Evolutionary conservation across 2,113 vertebrate genomes (phyloP).

Genomic region (Pungitius pungitius): DNA sequence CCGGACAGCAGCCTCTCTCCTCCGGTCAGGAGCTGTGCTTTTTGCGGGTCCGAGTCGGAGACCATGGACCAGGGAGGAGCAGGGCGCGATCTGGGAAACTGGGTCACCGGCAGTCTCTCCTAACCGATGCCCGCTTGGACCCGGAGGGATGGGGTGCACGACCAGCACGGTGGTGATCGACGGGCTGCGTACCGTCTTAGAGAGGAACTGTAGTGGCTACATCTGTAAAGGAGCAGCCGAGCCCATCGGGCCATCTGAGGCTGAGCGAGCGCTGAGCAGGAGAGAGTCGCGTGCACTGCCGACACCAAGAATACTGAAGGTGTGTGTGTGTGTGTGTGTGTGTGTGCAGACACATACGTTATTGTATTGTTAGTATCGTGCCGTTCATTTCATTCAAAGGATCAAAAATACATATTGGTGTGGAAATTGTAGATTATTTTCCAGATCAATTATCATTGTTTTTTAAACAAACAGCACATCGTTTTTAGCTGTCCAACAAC

Average conservation of each 20-base stretch:
- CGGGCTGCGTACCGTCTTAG: constrained; percentile 90
- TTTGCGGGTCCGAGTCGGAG: constrained; percentile 36
- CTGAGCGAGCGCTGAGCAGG: constrained; percentile 83
- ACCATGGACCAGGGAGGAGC: constrained; percentile 60
- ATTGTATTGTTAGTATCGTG: background rate
- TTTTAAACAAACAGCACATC: background rate
- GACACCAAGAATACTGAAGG: constrained; percentile 82
- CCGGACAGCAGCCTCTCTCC: constrained; percentile 19
- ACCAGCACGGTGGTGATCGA: constrained; percentile 92
- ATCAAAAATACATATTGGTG: background rate
- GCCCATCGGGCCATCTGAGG: constrained; percentile 85
- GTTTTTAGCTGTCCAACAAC: background rate
- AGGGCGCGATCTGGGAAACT: constrained; percentile 51
- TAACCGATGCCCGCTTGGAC: constrained; percentile 80
- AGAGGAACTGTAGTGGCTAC: constrained; percentile 94
- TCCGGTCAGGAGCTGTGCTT: constrained; percentile 38
- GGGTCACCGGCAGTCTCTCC: constrained; percentile 62
- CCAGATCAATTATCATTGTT: background rate
- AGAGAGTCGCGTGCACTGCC: constrained; percentile 88
- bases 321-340: constrained; percentile 48
- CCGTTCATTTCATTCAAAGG: background rate
- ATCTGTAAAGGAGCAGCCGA: constrained; percentile 90
- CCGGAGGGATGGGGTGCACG: constrained; percentile 93
- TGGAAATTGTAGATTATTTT: background rate
- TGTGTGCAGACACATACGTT: constrained; percentile 4